phyloP scores from a whole-genome alignment of 2,888 invertebrate genomes.

The Parnassius apollo region DNA sequence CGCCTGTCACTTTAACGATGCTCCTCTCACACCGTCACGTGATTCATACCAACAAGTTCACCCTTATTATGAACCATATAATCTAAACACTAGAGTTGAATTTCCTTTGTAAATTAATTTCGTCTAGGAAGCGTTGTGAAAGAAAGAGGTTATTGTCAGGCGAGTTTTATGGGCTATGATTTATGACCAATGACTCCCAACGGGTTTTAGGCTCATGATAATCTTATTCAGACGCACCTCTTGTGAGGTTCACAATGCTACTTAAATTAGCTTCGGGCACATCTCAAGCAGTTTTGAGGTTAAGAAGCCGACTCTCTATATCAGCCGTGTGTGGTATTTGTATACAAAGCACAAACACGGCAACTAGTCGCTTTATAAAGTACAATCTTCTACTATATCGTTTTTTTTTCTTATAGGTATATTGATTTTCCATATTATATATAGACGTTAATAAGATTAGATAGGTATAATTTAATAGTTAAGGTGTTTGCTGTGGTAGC shows the following conservation, averaged over 20 bases:
- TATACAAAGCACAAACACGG: constrained; percentile 27
- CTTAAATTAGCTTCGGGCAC: constrained; percentile 78
- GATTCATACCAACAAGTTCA: constrained; percentile 5
- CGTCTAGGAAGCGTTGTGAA: constrained; percentile 63
- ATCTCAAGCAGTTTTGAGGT: constrained; percentile 60
- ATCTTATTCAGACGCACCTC: constrained; percentile 75
- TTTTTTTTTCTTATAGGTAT: constrained; percentile 19
- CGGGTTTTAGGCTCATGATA: constrained; percentile 75
- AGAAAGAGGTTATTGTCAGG: constrained; percentile 76
- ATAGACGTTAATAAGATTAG: too few relatives aligned
- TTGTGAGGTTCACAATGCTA: constrained; percentile 78
- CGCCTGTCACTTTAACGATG: constrained; percentile 79
- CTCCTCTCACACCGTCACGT: constrained; percentile 52
- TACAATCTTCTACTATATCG: constrained; percentile 5
- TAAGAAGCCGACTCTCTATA: constrained; percentile 47
- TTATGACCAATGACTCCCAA: constrained; percentile 80
- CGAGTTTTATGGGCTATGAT: constrained; percentile 80
- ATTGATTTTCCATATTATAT: too few relatives aligned
- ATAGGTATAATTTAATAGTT: too few relatives aligned
- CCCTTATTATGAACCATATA: constrained; percentile 37
- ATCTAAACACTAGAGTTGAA: constrained; percentile 32
- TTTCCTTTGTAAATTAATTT: constrained; percentile 34
- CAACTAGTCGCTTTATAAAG: constrained; percentile 14
- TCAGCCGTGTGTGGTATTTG: constrained; percentile 60
- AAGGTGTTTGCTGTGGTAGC: too few relatives aligned